phyloP scores from a whole-genome alignment of 2,113 vertebrate species.

The Columbina picui region DNA sequence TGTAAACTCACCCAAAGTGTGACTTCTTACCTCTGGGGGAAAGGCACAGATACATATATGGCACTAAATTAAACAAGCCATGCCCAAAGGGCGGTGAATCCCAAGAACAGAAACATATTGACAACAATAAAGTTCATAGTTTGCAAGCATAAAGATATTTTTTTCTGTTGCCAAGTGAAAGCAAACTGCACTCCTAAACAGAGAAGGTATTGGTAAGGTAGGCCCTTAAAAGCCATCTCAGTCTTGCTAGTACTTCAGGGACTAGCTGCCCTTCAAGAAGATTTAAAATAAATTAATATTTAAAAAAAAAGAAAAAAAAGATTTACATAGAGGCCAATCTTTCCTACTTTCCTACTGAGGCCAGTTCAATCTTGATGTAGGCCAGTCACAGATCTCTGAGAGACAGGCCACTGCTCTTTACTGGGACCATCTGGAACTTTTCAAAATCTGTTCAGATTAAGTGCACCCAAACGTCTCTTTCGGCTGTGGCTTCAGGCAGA shows the following conservation, averaged over 20 bases:
- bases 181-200: background rate
- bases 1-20: too few species aligned
- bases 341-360: background rate
- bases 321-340: background rate
- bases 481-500: background rate
- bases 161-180: background rate
- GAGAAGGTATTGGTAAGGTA: background rate
- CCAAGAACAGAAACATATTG: background rate
- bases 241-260: background rate
- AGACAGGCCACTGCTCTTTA: background rate
- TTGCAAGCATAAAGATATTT: background rate
- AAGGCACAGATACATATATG: background rate
- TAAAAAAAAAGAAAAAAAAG: background rate
- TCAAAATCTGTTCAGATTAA: slow-evolving; percentile 23
- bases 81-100: background rate
- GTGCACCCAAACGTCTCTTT: slow-evolving; percentile 13
- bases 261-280: background rate
- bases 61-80: background rate
- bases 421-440: slow-evolving; percentile 24
- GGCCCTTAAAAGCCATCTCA: background rate
- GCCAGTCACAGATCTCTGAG: background rate
- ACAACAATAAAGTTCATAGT: background rate
- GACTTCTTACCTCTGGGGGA: background rate
- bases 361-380: background rate
- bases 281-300: background rate